phyloP scores from a whole-genome alignment of 2,888 invertebrate species.

The Abrostola tripartita region DNA sequence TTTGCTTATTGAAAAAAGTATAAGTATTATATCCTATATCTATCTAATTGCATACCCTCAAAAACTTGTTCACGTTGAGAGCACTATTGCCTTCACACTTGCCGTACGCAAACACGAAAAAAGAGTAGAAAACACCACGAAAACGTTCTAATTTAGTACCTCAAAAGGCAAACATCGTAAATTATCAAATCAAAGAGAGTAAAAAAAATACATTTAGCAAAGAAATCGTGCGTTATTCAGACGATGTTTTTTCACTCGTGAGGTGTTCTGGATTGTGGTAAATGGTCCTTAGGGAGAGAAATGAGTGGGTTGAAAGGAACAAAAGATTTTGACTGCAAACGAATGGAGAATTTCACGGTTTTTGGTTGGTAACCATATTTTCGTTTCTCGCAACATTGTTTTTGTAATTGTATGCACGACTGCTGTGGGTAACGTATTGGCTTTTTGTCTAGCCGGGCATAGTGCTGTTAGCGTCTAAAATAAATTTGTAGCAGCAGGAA shows the following conservation, averaged over 20 bases:
- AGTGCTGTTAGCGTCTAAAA: neutral
- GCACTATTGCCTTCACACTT: constrained; percentile 29
- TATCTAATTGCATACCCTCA: no score
- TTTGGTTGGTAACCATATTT: neutral
- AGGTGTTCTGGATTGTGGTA: constrained; percentile 26
- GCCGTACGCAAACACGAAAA: constrained; percentile 27
- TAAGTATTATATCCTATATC: no score
- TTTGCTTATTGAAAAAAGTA: no score
- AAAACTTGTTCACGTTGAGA: constrained; percentile 14
- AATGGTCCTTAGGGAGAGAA: constrained; percentile 38
- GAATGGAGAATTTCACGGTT: constrained; percentile 9
- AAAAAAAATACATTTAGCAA: constrained; percentile 43
- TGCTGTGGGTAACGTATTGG: neutral
- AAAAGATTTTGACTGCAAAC: constrained; percentile 14
- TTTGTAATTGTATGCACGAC: constrained; percentile 3
- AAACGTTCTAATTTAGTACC: constrained; percentile 54
- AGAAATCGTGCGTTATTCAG: constrained; percentile 27
- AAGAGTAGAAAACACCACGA: constrained; percentile 12
- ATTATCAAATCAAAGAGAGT: constrained; percentile 60
- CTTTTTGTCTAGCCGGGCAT: neutral
- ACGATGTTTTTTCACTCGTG: constrained; percentile 32
- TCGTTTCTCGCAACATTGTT: neutral
- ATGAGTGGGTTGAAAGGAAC: constrained; percentile 12
- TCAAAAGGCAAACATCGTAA: constrained; percentile 59
- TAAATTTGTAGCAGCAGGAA: no score